phyloP scores from a whole-genome alignment of 2,888 invertebrate species.

The Andricus quercusramuli region DNA sequence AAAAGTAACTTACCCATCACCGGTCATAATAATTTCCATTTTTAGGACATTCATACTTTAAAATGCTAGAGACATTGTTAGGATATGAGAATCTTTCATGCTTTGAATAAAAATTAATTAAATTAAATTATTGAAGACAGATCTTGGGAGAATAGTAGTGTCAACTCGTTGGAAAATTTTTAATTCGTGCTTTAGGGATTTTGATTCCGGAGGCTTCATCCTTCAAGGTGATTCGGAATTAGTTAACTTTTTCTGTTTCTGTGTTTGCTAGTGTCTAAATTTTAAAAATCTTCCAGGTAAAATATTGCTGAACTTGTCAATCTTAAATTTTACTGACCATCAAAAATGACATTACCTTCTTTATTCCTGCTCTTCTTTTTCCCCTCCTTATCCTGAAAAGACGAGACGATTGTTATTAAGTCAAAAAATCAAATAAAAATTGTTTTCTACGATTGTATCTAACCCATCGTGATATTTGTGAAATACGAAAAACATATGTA shows the following conservation, averaged over 20 bases:
- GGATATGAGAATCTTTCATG: not conserved
- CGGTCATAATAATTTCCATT: not conserved
- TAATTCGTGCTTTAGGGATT: not conserved
- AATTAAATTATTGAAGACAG: not conserved
- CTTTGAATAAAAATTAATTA: not conserved
- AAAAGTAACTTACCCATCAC: too few relatives aligned
- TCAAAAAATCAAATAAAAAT: not conserved
- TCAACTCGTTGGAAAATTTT: not conserved
- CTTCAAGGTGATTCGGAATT: too few relatives aligned
- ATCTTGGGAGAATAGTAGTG: not conserved
- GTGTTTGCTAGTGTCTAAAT: not conserved
- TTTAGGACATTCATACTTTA: not conserved
- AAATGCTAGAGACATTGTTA: slow-evolving; percentile 1
- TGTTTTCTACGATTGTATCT: slow-evolving; percentile 4
- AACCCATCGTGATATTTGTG: slow-evolving; percentile 27
- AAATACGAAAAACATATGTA: not conserved
- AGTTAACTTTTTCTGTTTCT: not conserved
- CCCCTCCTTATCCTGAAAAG: slow-evolving; percentile 89
- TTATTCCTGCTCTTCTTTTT: slow-evolving; percentile 94
- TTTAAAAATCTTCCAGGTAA: too few relatives aligned
- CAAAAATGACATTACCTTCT: slow-evolving; percentile 84
- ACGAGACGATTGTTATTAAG: slow-evolving; percentile 60
- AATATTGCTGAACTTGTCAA: not conserved
- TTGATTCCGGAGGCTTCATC: too few relatives aligned
- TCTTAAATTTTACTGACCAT: not conserved